Evolutionary conservation across 2,888 invertebrate species (phyloP), one percentile per base, ranked within the genome.

Genomic region (Heliothis peltigera): DNA sequence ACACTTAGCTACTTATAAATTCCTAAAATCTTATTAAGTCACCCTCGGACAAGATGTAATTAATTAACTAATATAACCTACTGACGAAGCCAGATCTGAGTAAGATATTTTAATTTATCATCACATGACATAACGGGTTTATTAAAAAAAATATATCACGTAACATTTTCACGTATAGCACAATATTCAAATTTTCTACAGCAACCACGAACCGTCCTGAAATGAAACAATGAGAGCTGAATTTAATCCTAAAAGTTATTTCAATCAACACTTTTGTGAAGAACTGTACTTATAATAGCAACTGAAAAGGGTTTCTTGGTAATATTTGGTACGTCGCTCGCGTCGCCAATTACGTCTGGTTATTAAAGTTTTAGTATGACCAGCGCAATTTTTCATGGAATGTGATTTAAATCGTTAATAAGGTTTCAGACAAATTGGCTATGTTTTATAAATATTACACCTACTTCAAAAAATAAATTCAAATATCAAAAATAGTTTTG

Each of bases 171-270:
- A 52, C 47, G 42, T 32, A 55, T 55, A n/a, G 35, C 47, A 39
- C 43, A 52, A 55, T 12, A 71, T 10, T 52, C 35, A 47, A 47
- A 56, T 52, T 56, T 56, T 39, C 21, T 10, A 1, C 47, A 43
- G 15, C 49, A 4, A 32, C 64, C 46, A 4, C 22, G 8, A 18
- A 35, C 52, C 10, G 43, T 39, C 43, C n/a, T 21, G 22, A 64
- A 72, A 56, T 56, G 4, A 43, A 69, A 64, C 55, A 69, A 72
- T 72, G 47, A 28, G 35, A 15, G 43, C 21, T 43, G 48, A 56
- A 71, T 69, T 70, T 48, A 22, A 43, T 48, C 17, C 43, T 6
- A 25, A 71, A 68, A 68, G 51, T 43, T 63, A 35, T 64, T 71
- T 42, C 43, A 68, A 64, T 68, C 51, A 64, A 64, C 72, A 47